Conservation (phyloP, 1,140 invertebrate genomes). For the Magallana gigas region DNA sequence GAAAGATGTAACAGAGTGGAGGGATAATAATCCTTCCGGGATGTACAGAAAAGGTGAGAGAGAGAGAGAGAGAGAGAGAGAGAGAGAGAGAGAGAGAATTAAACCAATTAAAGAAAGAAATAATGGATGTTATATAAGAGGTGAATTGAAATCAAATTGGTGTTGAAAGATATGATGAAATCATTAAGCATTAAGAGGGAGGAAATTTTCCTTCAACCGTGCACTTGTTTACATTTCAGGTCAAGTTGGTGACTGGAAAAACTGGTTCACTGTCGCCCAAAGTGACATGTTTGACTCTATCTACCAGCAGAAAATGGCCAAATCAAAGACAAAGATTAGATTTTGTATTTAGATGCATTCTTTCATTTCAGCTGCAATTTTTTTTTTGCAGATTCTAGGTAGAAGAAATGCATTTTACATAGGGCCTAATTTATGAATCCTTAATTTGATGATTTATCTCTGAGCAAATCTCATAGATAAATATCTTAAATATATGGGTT, state of each 20-base stretch:
- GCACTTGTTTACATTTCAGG: slow-evolving; percentile 59
- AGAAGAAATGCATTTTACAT: too few relatives aligned
- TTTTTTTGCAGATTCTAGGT: too few relatives aligned
- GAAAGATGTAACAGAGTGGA: slow-evolving; percentile 56
- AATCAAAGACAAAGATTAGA: slow-evolving; percentile 9
- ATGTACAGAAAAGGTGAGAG: slow-evolving; percentile 57
- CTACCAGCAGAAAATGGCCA: slow-evolving; percentile 63
- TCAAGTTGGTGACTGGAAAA: slow-evolving; percentile 80
- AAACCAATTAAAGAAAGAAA: too few relatives aligned
- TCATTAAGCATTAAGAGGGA: too few relatives aligned
- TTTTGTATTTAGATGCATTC: not conserved
- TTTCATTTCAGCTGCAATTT: too few relatives aligned
- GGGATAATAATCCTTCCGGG: slow-evolving; percentile 52
- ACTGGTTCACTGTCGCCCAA: slow-evolving; percentile 77
- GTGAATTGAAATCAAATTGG: not conserved
- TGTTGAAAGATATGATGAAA: not conserved
- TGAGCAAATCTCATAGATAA: too few relatives aligned
- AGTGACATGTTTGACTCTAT: slow-evolving; percentile 74
- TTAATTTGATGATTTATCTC: too few relatives aligned
- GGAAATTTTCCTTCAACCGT: too few relatives aligned
- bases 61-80: not conserved
- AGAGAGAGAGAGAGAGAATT: too few relatives aligned
- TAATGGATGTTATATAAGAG: not conserved
- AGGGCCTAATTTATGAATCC: too few relatives aligned
- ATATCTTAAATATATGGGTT: too few relatives aligned